Evolutionary conservation across 1,140 invertebrate species (phyloP), one percentile per base, ranked within the genome.

Genomic region (Mizuhopecten yessoensis): DNA sequence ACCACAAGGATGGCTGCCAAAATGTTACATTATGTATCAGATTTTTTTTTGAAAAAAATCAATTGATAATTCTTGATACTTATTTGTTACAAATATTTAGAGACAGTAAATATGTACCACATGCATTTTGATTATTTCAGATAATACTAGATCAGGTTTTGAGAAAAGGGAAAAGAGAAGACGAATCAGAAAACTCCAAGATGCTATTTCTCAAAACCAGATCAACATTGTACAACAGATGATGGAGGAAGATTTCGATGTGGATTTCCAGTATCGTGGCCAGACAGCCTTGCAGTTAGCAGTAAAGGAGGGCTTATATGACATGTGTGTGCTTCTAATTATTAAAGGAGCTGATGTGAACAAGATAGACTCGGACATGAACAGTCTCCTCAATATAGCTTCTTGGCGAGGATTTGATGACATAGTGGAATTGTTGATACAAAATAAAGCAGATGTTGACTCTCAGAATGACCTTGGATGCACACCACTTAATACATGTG

Each of bases 261-360:
- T 96, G n/a, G 95, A 96, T 92, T 96, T 96, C 89, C 95, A 96
- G 87, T 96, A 96, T 90, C 93, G 94, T 29, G 94, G 96, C 49
- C 94, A 96, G 57, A 96, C 95, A 33, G 94, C 96, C 9, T 89
- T 96, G 34, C 95, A 96, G 91, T 88, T 96, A 29, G 96, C 96
- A 33, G 95, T 96, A 9, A 92, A 92, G 45, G 92, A 94, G 45
- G 95, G 95, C 34, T 92, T 91, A 34, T 87, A 90, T 86, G 95
- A 96, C 15, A 95, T 96, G 10, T 96, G 95, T 93, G 33, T 91
- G n/a, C 86, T 95, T 13, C 92, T 96, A 0, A 94, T 96, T 34
- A 89, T 90, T 0, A 92, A 94, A 88, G 95, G 96, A n/a, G 95
- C 95, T n/a, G 94, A 95, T 94, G 95, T 96, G 23, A 95, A 96